These are phyloP conservation scores for Dryocosmus kuriphilus DNA, from an alignment of 2,888 invertebrate species.

Conservation along the genomic window DNA sequence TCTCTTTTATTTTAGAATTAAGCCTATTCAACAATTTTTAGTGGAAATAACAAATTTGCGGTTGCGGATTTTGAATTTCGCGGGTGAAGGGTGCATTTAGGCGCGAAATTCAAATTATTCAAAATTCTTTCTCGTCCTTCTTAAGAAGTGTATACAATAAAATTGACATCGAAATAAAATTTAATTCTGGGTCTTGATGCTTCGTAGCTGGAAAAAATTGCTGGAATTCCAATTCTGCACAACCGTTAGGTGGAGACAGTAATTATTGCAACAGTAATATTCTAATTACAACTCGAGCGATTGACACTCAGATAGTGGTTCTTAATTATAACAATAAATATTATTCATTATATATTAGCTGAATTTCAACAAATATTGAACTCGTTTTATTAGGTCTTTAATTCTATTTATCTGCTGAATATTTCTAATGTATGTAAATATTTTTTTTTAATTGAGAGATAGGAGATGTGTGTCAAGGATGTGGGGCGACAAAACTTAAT, in stretches of 20 bases:
- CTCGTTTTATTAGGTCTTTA: not conserved
- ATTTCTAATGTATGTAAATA: not conserved
- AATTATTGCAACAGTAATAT: conserved; percentile 18
- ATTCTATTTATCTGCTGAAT: not conserved
- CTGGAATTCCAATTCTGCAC: not conserved
- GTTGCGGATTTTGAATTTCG: not conserved
- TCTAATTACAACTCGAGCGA: not conserved
- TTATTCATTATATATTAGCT: not conserved
- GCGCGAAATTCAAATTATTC: not conserved
- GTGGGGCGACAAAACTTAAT: conserved; percentile 35
- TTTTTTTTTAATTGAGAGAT: conserved; percentile 1
- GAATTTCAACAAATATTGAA: too few relatives aligned
- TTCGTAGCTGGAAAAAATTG: not conserved
- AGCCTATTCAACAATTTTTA: not conserved
- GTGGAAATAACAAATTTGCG: not conserved
- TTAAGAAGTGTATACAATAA: not conserved
- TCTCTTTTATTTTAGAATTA: not conserved
- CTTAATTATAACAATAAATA: not conserved
- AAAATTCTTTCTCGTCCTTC: not conserved
- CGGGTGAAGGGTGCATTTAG: not conserved
- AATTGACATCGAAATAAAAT: not conserved
- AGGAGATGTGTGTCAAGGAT: conserved; percentile 34
- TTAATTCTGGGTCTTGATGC: not conserved
- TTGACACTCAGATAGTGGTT: not conserved
- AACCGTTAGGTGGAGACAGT: conserved; percentile 30